A percentile compares a stretch with the other conserved stretches of the same genome.
Evolutionary conservation across 2,113 vertebrate species (phyloP).

Genomic region (Alligator mississippiensis): DNA sequence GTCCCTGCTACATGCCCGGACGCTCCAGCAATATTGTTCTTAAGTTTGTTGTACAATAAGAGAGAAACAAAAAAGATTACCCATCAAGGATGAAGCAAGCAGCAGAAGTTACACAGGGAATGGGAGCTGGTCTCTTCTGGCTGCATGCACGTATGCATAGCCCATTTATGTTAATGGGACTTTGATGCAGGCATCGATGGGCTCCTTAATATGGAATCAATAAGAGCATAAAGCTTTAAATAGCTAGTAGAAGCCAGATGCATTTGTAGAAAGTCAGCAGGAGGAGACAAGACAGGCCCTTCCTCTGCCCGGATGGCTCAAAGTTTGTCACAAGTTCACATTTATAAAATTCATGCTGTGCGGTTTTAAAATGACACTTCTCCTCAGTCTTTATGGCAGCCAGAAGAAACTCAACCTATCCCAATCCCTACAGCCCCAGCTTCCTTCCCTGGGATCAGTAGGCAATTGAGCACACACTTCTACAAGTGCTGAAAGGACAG

Average conservation of each 20-base stretch:
- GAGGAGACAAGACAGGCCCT: neutral
- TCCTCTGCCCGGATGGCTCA: neutral
- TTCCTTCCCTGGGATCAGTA: fast-evolving
- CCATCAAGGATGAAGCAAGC: neutral
- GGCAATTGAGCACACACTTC: neutral
- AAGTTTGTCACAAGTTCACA: neutral
- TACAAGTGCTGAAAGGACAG: neutral
- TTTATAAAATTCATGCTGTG: neutral
- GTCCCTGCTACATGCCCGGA: neutral
- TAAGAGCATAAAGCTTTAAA: neutral
- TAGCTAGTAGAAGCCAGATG: neutral
- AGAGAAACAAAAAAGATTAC: neutral
- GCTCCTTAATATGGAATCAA: neutral
- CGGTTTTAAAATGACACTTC: neutral
- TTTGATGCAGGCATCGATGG: neutral
- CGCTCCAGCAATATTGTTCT: neutral
- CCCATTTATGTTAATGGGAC: neutral
- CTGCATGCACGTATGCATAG: neutral
- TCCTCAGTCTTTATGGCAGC: neutral
- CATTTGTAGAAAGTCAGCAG: neutral
- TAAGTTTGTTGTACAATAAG: neutral
- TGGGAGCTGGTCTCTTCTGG: neutral
- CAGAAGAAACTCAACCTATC: neutral
- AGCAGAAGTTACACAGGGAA: neutral
- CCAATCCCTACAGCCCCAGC: neutral